A percentile compares a stretch with the other conserved stretches of the same genome.
These are phyloP conservation scores for Irena cyanogastra DNA, from an alignment of 2,113 vertebrate species.

Conservation along the genomic window DNA sequence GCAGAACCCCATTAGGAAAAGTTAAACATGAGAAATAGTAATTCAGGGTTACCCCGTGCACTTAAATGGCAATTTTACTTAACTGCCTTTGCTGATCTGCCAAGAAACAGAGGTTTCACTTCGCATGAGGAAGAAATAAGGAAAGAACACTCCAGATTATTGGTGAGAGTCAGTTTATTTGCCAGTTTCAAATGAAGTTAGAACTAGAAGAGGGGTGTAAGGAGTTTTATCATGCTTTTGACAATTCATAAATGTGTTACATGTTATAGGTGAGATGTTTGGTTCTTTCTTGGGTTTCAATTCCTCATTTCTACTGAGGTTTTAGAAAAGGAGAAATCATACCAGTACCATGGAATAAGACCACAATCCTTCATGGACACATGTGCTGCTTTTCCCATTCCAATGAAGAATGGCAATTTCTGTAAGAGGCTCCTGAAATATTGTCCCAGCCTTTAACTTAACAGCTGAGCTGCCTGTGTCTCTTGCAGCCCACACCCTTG, in stretches of 20 bases:
- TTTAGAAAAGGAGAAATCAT: neutral
- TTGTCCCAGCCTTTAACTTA: neutral
- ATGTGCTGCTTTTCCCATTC: neutral
- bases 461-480: neutral
- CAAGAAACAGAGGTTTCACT: neutral
- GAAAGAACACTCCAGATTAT: neutral
- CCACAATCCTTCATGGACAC: neutral
- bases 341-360: too few species aligned
- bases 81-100: neutral
- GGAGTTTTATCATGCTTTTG: neutral
- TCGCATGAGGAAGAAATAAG: fast-evolving
- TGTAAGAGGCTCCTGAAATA: neutral
- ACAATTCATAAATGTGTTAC: neutral
- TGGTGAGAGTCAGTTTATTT: neutral
- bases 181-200: neutral
- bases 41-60: neutral
- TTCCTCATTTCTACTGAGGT: neutral
- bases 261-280: neutral
- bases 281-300: neutral
- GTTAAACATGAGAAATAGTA: neutral
- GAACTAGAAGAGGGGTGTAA: neutral
- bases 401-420: neutral
- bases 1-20: neutral
- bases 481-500: too few species aligned
- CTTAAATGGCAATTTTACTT: neutral